Conservation (phyloP, 2,797 vertebrate genomes). For the Craterocephalus amniculus region DNA sequence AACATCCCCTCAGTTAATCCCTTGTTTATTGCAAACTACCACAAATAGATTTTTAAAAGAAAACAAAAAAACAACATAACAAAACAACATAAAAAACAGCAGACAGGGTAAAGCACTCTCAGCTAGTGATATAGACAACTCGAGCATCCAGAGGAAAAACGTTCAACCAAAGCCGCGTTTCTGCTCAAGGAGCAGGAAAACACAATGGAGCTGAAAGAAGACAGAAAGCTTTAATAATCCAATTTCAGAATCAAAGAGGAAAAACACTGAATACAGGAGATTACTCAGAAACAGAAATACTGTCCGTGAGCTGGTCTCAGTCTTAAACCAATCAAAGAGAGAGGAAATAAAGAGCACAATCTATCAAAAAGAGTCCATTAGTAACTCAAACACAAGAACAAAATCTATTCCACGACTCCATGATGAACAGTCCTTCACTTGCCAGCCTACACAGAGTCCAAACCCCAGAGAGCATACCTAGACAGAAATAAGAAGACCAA, state of each 20-base stretch:
- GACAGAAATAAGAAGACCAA: background rate
- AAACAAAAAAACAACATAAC: constrained; percentile 16
- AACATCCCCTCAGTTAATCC: constrained; percentile 6
- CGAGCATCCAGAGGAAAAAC: constrained; percentile 20
- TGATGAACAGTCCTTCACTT: constrained; percentile 1
- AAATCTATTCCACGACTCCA: background rate
- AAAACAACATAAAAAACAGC: constrained; percentile 32
- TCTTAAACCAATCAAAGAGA: constrained; percentile 12
- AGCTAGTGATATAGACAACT: constrained; percentile 17
- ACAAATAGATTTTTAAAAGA: background rate
- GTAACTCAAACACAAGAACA: constrained; percentile 6
- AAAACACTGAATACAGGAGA: constrained; percentile 5
- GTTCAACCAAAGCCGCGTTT: constrained; percentile 24
- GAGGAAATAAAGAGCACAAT: background rate
- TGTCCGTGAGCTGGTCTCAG: background rate
- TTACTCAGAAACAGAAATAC: constrained; percentile 4
- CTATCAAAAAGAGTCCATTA: background rate
- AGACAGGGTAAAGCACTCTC: constrained; percentile 5
- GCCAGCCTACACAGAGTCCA: constrained; percentile 13
- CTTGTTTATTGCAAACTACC: constrained; percentile 1
- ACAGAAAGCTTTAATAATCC: constrained; percentile 26
- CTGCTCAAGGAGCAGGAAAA: constrained; percentile 23
- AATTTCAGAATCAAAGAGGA: constrained; percentile 16
- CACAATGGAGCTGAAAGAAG: constrained; percentile 21
- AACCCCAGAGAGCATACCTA: constrained; percentile 11